phyloP scores from a whole-genome alignment of 2,113 vertebrate species.

The Oenanthe oenanthe region DNA sequence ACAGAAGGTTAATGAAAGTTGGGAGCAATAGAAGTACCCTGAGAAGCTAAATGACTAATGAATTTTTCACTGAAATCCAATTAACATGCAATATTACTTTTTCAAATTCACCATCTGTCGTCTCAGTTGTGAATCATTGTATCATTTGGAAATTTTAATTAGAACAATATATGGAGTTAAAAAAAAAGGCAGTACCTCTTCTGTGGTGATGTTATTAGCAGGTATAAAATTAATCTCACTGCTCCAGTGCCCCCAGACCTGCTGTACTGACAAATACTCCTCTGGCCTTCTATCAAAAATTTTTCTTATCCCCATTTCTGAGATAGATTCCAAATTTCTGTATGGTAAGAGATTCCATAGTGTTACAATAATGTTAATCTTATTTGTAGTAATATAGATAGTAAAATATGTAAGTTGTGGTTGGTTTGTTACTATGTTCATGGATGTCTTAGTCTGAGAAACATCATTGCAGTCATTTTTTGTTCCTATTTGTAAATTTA shows the following conservation, averaged over 20 bases:
- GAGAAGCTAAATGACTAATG: neutral
- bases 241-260: neutral
- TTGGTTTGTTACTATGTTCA: neutral
- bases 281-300: neutral
- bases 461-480: neutral
- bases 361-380: neutral
- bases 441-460: neutral
- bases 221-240: neutral
- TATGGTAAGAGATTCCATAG: neutral
- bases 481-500: neutral
- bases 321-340: neutral
- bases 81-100: neutral
- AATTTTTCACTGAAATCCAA: conserved; percentile 10
- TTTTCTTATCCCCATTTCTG: neutral
- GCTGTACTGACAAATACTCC: neutral
- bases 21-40: neutral
- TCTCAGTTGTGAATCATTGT: neutral
- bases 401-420: neutral
- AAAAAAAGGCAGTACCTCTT: neutral
- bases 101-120: neutral
- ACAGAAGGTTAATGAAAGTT: conserved; percentile 22
- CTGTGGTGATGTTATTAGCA: neutral
- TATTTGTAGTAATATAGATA: neutral
- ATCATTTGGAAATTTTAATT: neutral
- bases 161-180: neutral